Base-by-base conservation (phyloP, 2,888 invertebrate genomes). In the Poecilus cupreus region DNA sequence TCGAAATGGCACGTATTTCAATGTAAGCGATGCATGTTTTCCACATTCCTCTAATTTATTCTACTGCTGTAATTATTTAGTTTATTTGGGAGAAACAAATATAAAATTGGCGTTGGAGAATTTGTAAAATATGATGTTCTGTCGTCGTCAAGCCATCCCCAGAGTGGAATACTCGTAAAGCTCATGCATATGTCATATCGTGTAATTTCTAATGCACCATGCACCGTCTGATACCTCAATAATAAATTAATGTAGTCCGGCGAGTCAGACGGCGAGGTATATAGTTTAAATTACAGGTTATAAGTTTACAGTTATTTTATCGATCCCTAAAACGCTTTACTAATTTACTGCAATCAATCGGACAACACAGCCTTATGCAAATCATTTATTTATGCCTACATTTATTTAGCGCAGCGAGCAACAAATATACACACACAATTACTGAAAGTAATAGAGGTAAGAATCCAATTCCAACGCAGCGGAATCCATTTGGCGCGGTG, bases 231-330 rank as follows among this genome's bases (percentile, higher is more conserved):
- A 68, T 68, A 16, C 64, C 64, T 68, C 37, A 32, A 68, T 68
- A 68, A 68, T 68, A 68, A 68, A 68, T 68, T 68, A 37, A 68
- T 68, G 37, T 13, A 32, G 26, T 68, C 13, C 37, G 64, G 37
- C 37, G n/a, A 68, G 16, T 68, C 64, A 68, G 64, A 37, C 64
- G 18, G 18, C 37, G 64, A 32, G 32, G 32, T 32, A 68, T 68
- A 68, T 68, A 37, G 64, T 68, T 68, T 68, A 32, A 68, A 68
- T 68, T 68, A 68, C 37, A 68, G 64, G 64, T 68, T 68, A 68
- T 68, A 68, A 68, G 37, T 68, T 68, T 68, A 68, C 64, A 37
- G 64, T 68, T 68, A 68, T 68, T 68, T 68, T 68, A 68, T 68
- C 64, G 64, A 68, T 68, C 37, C 18, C 37, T 68, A 32, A 37